Evolutionary conservation across 2,797 vertebrate species (phyloP), one percentile per base, ranked within the genome.

Genomic region (Allobates femoralis): DNA sequence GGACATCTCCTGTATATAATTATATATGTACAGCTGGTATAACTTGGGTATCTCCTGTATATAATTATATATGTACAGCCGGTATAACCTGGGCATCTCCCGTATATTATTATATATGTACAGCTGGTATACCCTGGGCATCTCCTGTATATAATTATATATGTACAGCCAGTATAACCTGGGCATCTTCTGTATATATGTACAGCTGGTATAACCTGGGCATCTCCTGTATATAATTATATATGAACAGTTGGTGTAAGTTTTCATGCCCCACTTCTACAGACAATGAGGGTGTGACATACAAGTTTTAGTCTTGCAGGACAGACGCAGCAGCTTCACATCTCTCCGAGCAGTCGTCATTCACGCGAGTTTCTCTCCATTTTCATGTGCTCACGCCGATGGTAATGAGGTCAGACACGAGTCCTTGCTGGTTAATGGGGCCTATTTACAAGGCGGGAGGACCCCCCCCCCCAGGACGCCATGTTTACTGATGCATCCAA

Each of bases 341-440:
- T 37, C 6, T 69, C 66, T 32, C 66, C 19, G 23, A 50, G 11
- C 46, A 18, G 41, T 37, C 41, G 34, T 75, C 46, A 51, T 51
- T 76, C 50, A 28, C 19, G n/a, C 1, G 23, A 7, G 26, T 55
- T 56, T 32, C 30, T 32, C 75, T 77, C 50, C 53, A 10, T 16
- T 34, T 8, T 30, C 28, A 26, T 34, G 30, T 11, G 12, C 73
- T 66, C 28, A 21, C 2, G 14, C n/a, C 64, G 0, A 21, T 46
- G 32, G 14, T 79, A 71, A 71, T 58, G 26, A 37, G 84, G 66
- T 58, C 62, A 71, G 19, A 26, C 66, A 10, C 41, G n/a, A 37
- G 73, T 41, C 84, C 56, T n/a, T 79, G 84, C 37, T 56, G n/a
- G 56, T 41, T 58, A 78, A 23, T 53, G 23, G 21, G 64, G 56